Conservation (phyloP, 2,797 vertebrate genomes). For the Neostethus bicornis region DNA sequence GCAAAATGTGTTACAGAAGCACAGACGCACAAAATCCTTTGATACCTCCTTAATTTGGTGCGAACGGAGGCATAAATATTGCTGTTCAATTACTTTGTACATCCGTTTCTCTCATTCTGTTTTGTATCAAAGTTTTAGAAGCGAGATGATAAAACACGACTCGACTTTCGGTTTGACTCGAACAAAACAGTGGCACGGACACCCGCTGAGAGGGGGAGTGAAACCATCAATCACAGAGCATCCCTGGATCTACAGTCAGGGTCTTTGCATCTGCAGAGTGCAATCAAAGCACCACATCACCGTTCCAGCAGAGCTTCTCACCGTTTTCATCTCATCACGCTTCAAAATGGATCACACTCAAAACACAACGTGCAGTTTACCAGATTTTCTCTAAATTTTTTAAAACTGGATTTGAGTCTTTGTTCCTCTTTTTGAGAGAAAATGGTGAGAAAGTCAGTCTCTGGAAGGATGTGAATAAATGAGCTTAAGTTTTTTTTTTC, state of each 20-base stretch:
- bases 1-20: too few relatives aligned
- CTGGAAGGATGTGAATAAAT: constrained; percentile 68
- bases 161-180: constrained; percentile 33
- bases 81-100: too few relatives aligned
- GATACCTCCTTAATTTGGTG: too few relatives aligned
- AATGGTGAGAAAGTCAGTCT: constrained; percentile 32
- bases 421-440: constrained; percentile 47
- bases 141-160: constrained; percentile 11
- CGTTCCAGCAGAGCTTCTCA: constrained; percentile 20
- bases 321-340: neutral
- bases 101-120: neutral
- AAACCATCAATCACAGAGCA: constrained; percentile 62
- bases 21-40: too few relatives aligned
- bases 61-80: too few relatives aligned
- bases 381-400: neutral
- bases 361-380: neutral
- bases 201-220: constrained; percentile 43
- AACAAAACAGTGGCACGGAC: constrained; percentile 27
- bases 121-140: constrained; percentile 3
- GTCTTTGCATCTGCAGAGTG: constrained; percentile 25
- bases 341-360: constrained; percentile 6
- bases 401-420: constrained; percentile 12
- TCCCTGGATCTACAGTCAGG: constrained; percentile 33
- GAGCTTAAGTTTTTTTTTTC: constrained; percentile 76
- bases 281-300: constrained; percentile 37